Evolutionary conservation across 2,113 vertebrate species (phyloP), one percentile per base, ranked within the genome.

Genomic region (Semicossyphus pulcher): DNA sequence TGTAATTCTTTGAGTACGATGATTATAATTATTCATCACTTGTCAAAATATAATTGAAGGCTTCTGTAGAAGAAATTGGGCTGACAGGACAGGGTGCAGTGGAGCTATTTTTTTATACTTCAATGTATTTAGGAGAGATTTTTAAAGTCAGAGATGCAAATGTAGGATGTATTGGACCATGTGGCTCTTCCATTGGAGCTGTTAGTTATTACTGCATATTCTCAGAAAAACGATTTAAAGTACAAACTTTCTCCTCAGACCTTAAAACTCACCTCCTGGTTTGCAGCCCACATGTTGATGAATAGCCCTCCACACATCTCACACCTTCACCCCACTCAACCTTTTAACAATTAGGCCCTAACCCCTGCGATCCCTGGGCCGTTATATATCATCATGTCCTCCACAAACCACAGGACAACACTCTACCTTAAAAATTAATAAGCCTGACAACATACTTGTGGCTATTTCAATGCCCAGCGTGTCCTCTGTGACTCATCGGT

Each of bases 401-500:
- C 83, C 44, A 15, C 61, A 84, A 84, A 82, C 80, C 86, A 73
- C 86, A 86, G 80, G 74, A 83, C 87, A 86, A 72, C 84, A 68
- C 68, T 85, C 70, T 39, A 76, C 86, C 84, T 89, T 90, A 89
- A 90, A 90, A 89, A 92, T 87, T 73, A 90, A 90, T 88, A 91
- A 88, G 90, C 81, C 81, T 74, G 59, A 87, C 88, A 88, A 89
- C 85, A 69, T 76, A 84, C 65, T 86, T 82, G 90, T 89, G 75
- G 64, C 78, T 82, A 76, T 90, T 90, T 88, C 79, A 83, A 84
- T 88, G 87, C 66, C 78, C 87, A 81, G 72, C 72, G 36, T 86
- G 90, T 86, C 90, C 86, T 86, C 66, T 83, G 87, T 84, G 89
- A 90, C 88, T 91, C 86, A 86, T 91, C 86, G 86, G 80, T 81